phyloP scores from a whole-genome alignment of 2,888 invertebrate genomes.

The Eilema sororculum region DNA sequence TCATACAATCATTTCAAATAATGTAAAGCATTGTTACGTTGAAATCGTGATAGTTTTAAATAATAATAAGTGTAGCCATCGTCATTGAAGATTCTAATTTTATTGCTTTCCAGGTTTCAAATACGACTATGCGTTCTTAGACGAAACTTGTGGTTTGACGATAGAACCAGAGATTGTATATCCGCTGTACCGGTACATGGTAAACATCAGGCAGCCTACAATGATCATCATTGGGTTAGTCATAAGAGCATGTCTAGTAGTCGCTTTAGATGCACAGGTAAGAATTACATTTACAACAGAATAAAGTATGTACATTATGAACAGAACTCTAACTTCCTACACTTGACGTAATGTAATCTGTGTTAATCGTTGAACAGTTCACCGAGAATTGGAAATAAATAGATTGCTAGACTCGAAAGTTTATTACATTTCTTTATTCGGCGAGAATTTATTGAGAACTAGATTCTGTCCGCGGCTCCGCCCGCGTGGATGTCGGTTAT shows the following conservation, averaged over 20 bases:
- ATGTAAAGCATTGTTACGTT: too few species aligned
- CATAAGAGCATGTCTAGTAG: constrained; percentile 87
- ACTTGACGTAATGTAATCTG: too few species aligned
- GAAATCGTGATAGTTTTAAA: too few species aligned
- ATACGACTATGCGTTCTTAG: constrained; percentile 91
- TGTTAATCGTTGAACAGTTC: neutral
- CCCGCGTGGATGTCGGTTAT: too few species aligned
- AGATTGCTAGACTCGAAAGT: too few species aligned
- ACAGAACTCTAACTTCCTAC: too few species aligned
- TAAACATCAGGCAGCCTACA: constrained; percentile 91
- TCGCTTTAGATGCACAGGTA: constrained; percentile 80
- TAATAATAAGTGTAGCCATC: too few species aligned
- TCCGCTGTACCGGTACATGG: constrained; percentile 92
- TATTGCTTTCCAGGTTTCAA: constrained; percentile 88
- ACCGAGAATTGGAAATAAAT: neutral
- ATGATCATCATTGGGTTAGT: constrained; percentile 92
- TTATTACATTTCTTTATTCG: too few species aligned
- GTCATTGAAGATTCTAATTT: neutral
- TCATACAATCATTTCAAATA: neutral
- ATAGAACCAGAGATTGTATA: constrained; percentile 87
- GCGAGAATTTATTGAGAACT: too few species aligned
- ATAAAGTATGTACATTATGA: too few species aligned
- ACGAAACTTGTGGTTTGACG: constrained; percentile 87
- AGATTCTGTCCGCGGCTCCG: too few species aligned
- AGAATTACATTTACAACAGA: neutral